Conservation (phyloP, 2,797 vertebrate genomes). For the Coluber constrictor region DNA sequence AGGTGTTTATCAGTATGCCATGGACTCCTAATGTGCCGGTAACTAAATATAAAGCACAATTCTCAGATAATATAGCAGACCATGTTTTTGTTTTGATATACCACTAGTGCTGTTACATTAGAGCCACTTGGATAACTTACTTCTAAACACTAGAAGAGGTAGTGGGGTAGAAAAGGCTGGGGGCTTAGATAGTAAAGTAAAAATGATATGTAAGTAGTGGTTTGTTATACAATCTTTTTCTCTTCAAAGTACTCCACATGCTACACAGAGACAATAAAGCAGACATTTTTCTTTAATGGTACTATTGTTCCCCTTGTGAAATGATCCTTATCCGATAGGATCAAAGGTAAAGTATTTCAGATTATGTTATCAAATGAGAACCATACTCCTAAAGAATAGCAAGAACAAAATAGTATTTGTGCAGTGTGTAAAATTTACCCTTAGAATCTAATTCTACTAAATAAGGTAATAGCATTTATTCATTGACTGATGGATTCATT, state of each 20-base stretch:
- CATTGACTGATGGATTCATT: background rate
- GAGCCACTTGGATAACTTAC: background rate
- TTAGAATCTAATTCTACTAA: background rate
- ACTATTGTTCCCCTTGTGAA: background rate
- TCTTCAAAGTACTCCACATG: background rate
- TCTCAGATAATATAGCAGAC: background rate
- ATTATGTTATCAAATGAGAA: constrained; percentile 1
- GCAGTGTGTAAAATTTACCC: background rate
- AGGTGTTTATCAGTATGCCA: background rate
- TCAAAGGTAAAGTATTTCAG: background rate
- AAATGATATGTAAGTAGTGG: background rate
- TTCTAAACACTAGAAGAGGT: background rate
- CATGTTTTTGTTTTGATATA: background rate
- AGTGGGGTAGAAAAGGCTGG: background rate
- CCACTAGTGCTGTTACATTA: background rate
- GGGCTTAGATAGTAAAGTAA: background rate
- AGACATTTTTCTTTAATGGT: background rate
- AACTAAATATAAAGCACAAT: background rate
- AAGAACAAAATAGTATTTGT: background rate
- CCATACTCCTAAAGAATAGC: background rate
- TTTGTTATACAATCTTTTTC: background rate
- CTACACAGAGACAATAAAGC: background rate
- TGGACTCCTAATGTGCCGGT: background rate
- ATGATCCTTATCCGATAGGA: background rate
- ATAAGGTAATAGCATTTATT: background rate